Conservation (phyloP, 2,797 vertebrate species). For the Ptychobarbus kaznakovi region DNA sequence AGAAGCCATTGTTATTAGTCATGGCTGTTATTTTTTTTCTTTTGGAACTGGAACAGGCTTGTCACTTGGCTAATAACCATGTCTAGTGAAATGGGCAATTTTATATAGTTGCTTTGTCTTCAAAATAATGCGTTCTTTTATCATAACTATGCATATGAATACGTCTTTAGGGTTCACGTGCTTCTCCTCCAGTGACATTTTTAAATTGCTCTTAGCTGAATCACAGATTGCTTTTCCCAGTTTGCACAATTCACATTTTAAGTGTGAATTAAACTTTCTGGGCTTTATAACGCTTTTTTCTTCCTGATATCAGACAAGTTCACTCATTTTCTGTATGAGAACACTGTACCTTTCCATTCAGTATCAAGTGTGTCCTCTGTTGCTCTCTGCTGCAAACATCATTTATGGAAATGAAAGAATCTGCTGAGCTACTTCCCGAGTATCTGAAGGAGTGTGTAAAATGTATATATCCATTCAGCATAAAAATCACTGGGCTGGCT, state of each 20-base stretch:
- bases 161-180: neutral
- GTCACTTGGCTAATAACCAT: neutral
- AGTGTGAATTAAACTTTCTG: neutral
- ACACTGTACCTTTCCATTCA: neutral
- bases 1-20: constrained; percentile 17
- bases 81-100: neutral
- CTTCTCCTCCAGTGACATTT: neutral
- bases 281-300: neutral
- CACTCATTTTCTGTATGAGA: neutral
- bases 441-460: neutral
- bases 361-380: constrained; percentile 4
- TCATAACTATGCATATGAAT: constrained; percentile 2
- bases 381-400: neutral
- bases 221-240: neutral
- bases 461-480: neutral
- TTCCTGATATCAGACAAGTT: neutral
- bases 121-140: neutral
- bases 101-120: neutral
- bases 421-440: neutral
- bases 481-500: neutral
- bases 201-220: neutral
- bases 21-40: neutral
- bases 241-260: neutral
- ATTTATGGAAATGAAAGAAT: constrained; percentile 18
- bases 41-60: neutral